Evolutionary conservation across 2,888 invertebrate genomes (phyloP), one percentile per base, ranked within the genome.

Genomic region (Galeopsomyia nigrocyanea): DNA sequence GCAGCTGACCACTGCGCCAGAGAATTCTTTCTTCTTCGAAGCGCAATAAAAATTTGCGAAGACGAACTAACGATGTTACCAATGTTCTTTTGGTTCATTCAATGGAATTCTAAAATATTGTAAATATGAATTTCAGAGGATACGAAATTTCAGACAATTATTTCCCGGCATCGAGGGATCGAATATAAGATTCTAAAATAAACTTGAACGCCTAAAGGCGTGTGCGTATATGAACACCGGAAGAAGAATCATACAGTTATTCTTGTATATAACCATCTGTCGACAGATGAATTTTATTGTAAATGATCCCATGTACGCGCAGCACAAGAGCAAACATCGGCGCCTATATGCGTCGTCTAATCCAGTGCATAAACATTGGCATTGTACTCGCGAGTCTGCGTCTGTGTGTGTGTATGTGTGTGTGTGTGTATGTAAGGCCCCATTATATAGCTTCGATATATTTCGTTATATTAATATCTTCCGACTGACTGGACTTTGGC

Each of bases 391-490:
- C 39, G 10, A 39, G 82, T 81, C 82, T n/a, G 19, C 21, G 81
- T 79, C 79, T n/a, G 75, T 16, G 2, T 26, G 57, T 22, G 16
- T 61, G 3, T 21, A n/a, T 47, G 19, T 16, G 31, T 58, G 5
- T 19, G 46, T 47, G 47, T 21, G 31, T 19, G 31, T 17, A 19
- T n/a, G 26, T 53, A 7, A 10, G 13, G 57, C 16, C 66, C n/a
- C 57, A 19, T 47, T 6, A 39, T 56, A 57, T 50, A 61, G 22
- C 51, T 17, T n/a, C 26, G 21, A 50, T 47, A 50, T 47, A 84
- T 86, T 85, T 86, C 83, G 84, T 86, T 85, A 75, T 72, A 86
- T 86, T 86, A 86, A 86, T 86, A 86, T 86, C 84, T 86, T 86
- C 83, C 80, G 86, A 86, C 84, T 86, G 85, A 81, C 77, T 86